Evolutionary conservation across 2,797 vertebrate species (phyloP), one percentile per base, ranked within the genome.

Genomic region (Lacerta viridis): DNA sequence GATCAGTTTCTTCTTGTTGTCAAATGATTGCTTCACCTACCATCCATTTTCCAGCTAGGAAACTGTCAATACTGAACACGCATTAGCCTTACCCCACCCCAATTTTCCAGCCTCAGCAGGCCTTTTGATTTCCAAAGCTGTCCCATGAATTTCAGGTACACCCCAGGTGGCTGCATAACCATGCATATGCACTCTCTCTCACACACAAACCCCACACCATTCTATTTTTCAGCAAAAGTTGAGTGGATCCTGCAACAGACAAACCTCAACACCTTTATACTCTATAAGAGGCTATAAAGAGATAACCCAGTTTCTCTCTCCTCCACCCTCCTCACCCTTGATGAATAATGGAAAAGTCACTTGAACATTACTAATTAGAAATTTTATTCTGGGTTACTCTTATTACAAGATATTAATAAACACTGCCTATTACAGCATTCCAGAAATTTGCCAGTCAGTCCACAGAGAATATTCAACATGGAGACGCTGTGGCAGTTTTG

Each of bases 321-420:
- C 36, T 9, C 39, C 75, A 3, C 41, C 29, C 80, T 33, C 64
- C 9, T 2, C 1, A 20, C 20, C 1, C 6, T 88, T 91, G 33
- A 94, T 89, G 91, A 95, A 92, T 94, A 96, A 92, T 92, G 59
- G 87, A 93, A 90, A 79, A 93, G 78, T 80, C 87, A 93, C 50
- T 93, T 90, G 84, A 91, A 88, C 13, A 0, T 78, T 79, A 61
- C 84, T 91, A 92, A 90, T 90, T 78, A 90, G 82, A 87, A 8
- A 87, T 92, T 94, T 95, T 90, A 90, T 94, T 94, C 92, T 88
- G 81, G 84, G 76, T 66, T 80, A 41, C 82, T 93, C 90, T 93
- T 64, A 95, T 92, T 94, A 90, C 33, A 87, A 90, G 89, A 79
- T 92, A 93, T 90, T 93, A 96, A 93, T 92, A 91, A 94, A 87